Conservation (phyloP, 2,888 invertebrate species). For the Dendrolimus houi region DNA sequence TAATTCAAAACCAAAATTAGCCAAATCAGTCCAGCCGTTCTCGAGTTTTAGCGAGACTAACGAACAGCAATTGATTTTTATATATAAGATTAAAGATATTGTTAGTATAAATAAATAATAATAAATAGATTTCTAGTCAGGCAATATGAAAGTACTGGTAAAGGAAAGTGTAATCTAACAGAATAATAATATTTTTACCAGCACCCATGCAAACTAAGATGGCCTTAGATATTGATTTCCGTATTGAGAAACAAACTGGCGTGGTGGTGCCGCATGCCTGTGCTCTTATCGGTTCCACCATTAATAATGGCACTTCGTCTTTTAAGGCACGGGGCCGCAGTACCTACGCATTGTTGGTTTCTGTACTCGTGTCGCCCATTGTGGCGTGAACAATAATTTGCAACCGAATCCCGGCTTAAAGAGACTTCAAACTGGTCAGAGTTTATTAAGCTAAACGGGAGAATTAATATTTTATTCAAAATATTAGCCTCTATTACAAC, state of each 20-base stretch:
- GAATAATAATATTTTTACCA: background rate
- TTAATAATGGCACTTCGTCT: conserved; percentile 45
- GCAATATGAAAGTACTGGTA: too few species aligned
- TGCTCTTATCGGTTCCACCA: conserved; percentile 34
- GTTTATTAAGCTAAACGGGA: too few species aligned
- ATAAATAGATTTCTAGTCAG: too few species aligned
- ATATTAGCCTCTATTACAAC: too few species aligned
- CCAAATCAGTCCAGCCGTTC: too few species aligned
- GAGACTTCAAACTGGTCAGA: background rate
- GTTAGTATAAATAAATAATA: too few species aligned
- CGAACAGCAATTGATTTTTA: too few species aligned
- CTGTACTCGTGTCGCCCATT: conserved; percentile 36
- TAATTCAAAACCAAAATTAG: too few species aligned
- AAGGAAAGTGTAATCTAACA: background rate
- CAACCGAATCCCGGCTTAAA: conserved; percentile 36
- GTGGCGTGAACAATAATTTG: conserved; percentile 55
- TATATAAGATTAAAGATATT: too few species aligned
- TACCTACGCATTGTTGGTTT: conserved; percentile 34
- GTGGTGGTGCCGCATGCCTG: conserved; percentile 30
- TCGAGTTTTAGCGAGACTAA: too few species aligned
- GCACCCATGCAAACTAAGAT: conserved; percentile 15
- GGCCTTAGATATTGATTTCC: conserved; percentile 26
- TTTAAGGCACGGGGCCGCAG: conserved; percentile 35
- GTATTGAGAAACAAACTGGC: conserved; percentile 30
- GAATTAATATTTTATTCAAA: too few species aligned